A percentile compares a stretch with the other conserved stretches of the same genome.
Conservation (phyloP, 1,140 invertebrate species). For the Drosophila lini region DNA sequence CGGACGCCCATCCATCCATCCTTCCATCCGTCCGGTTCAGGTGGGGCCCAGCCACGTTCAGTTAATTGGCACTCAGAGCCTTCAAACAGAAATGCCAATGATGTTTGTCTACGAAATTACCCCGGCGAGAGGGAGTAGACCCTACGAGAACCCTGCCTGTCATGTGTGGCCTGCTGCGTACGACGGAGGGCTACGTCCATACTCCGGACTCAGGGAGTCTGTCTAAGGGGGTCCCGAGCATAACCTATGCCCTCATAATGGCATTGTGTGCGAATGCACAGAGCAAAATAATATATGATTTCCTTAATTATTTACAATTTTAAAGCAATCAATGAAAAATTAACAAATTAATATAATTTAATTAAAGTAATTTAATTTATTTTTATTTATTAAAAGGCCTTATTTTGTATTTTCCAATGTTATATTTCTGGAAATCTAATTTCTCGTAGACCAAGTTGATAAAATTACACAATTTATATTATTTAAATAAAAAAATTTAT, state of each 20-base stretch:
- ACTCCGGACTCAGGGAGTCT: constrained; percentile 5
- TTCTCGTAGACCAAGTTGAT: too few species aligned
- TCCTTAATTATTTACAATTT: too few species aligned
- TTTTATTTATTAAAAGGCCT: too few species aligned
- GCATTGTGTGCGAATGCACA: constrained; percentile 25
- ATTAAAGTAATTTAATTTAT: too few species aligned
- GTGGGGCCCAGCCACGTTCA: constrained; percentile 37
- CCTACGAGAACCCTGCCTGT: constrained; percentile 13
- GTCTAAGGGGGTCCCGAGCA: constrained; percentile 10
- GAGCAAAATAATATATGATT: not conserved
- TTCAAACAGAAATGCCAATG: constrained; percentile 61
- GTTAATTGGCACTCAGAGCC: constrained; percentile 61
- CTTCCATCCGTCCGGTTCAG: constrained; percentile 15
- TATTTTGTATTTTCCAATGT: too few species aligned
- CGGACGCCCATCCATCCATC: not conserved
- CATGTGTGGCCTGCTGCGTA: constrained; percentile 3
- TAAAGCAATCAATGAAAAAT: too few species aligned
- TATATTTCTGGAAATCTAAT: too few species aligned
- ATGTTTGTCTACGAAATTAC: constrained; percentile 50
- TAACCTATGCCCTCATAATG: constrained; percentile 30
- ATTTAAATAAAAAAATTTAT: too few species aligned
- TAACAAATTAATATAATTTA: too few species aligned
- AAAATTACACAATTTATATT: too few species aligned
- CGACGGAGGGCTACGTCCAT: not conserved
- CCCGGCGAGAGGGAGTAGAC: constrained; percentile 16